These are phyloP conservation scores for Sweltsa coloradensis DNA, from an alignment of 1,140 invertebrate genomes.

Conservation along the genomic window DNA sequence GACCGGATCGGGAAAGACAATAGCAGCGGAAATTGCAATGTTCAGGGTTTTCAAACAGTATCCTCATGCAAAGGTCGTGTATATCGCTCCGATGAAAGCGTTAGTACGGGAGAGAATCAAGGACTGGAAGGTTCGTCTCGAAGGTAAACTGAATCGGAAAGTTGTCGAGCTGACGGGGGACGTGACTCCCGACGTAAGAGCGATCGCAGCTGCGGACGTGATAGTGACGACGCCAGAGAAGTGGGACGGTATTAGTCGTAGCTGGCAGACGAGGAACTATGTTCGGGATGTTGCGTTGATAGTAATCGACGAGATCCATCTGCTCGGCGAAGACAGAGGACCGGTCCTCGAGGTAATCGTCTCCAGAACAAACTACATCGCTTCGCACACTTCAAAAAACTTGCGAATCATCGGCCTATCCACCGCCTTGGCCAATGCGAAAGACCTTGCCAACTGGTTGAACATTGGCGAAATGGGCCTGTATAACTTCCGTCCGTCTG, in stretches of 20 bases:
- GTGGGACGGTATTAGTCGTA: slow-evolving; percentile 97
- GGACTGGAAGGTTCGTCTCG: slow-evolving; percentile 90
- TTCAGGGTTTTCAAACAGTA: slow-evolving; percentile 80
- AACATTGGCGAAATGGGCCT: slow-evolving; percentile 80
- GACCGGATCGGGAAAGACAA: slow-evolving; percentile 97
- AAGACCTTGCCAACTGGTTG: slow-evolving; percentile 94
- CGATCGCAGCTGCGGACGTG: slow-evolving; percentile 73
- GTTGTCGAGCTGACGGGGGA: slow-evolving; percentile 96
- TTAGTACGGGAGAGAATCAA: slow-evolving; percentile 90
- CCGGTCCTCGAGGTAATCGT: slow-evolving; percentile 78
- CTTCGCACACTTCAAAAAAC: slow-evolving; percentile 62
- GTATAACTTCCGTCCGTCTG: slow-evolving; percentile 96
- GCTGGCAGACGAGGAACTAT: slow-evolving; percentile 94
- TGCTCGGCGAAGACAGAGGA: slow-evolving; percentile 81
- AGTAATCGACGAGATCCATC: slow-evolving; percentile 97
- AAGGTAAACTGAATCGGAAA: slow-evolving; percentile 61
- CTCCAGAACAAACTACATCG: slow-evolving; percentile 81
- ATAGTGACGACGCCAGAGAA: slow-evolving; percentile 99
- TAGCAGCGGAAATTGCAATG: slow-evolving; percentile 95
- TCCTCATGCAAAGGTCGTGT: slow-evolving; percentile 84
- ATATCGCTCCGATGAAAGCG: slow-evolving; percentile 97
- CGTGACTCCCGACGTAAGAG: slow-evolving; percentile 81
- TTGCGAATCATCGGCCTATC: slow-evolving; percentile 90
- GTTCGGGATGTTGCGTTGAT: slow-evolving; percentile 87
- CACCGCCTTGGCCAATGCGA: slow-evolving; percentile 94